These are phyloP conservation scores for Melanostoma mellinum DNA, from an alignment of 2,888 invertebrate genomes.

Conservation along the genomic window DNA sequence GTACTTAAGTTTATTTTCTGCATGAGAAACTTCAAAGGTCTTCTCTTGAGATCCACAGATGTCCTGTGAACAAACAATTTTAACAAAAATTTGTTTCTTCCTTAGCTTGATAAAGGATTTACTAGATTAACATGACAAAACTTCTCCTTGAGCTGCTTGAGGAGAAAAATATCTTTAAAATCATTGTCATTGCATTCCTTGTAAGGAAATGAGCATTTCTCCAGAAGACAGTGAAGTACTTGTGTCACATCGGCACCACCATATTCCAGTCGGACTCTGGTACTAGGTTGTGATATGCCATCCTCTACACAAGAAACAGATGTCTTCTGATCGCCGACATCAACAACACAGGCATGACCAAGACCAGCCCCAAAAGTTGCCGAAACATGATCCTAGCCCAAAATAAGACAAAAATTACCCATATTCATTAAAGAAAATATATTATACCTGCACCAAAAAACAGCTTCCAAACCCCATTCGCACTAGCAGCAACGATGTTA, in stretches of 20 bases:
- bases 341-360: conserved; percentile 95
- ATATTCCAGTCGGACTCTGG: conserved; percentile 91
- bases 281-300: conserved; percentile 94
- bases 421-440: neutral
- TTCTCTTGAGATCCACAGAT: conserved; percentile 94
- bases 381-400: conserved; percentile 88
- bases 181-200: conserved; percentile 89
- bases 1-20: conserved; percentile 85
- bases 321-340: conserved; percentile 97
- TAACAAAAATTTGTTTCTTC: neutral
- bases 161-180: conserved; percentile 89
- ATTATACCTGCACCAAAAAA: conserved; percentile 77
- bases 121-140: conserved; percentile 94
- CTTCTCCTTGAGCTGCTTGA: conserved; percentile 93
- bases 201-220: conserved; percentile 95
- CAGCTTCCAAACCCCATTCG: conserved; percentile 94
- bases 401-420: conserved; percentile 39
- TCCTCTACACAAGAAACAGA: conserved; percentile 98
- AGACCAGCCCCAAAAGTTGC: conserved; percentile 93
- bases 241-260: conserved; percentile 96
- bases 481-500: conserved; percentile 90
- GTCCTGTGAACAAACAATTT: conserved; percentile 82
- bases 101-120: conserved; percentile 19
- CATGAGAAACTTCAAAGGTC: conserved; percentile 85
- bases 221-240: conserved; percentile 93